Evolutionary conservation across 2,113 vertebrate species (phyloP).

Genomic region (Ictidomys tridecemlineatus): DNA sequence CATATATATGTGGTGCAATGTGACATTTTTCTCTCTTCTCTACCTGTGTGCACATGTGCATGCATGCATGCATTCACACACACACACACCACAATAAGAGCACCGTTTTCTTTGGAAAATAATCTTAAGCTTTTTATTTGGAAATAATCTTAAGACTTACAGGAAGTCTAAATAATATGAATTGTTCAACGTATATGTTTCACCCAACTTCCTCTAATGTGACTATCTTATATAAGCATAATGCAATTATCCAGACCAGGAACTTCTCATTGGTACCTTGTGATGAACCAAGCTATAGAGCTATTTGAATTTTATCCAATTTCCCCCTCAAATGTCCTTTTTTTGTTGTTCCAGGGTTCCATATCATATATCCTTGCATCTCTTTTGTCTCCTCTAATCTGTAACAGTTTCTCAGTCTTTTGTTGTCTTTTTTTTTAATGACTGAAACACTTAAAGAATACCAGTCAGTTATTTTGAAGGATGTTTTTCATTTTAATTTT

Average conservation of each 20-base stretch:
- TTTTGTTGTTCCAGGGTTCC: not conserved
- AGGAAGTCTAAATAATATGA: conserved; percentile 52
- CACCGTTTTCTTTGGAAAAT: conserved; percentile 19
- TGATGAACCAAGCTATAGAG: not conserved
- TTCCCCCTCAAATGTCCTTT: not conserved
- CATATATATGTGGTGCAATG: not conserved
- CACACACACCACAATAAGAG: not conserved
- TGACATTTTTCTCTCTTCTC: not conserved
- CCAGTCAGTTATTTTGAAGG: conserved; percentile 38
- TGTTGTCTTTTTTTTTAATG: not conserved
- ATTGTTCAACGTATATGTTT: conserved; percentile 26
- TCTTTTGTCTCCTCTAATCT: conserved; percentile 29
- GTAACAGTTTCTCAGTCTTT: not conserved
- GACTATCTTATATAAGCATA: conserved; percentile 5
- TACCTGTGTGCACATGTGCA: not conserved
- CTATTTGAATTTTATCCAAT: not conserved
- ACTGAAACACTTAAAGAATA: conserved; percentile 23
- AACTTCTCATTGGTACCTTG: not conserved
- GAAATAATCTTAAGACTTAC: conserved; percentile 56
- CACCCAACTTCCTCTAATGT: not conserved
- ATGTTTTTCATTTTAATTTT: not conserved
- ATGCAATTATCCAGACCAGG: not conserved
- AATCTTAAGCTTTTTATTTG: conserved; percentile 1
- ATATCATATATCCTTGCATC: not conserved
- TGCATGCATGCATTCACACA: not conserved